Percentiles rank a stretch among this genome's conserved stretches.
These are phyloP conservation scores for Clamator glandarius DNA, from an alignment of 2,797 vertebrate genomes.

Conservation along the genomic window DNA sequence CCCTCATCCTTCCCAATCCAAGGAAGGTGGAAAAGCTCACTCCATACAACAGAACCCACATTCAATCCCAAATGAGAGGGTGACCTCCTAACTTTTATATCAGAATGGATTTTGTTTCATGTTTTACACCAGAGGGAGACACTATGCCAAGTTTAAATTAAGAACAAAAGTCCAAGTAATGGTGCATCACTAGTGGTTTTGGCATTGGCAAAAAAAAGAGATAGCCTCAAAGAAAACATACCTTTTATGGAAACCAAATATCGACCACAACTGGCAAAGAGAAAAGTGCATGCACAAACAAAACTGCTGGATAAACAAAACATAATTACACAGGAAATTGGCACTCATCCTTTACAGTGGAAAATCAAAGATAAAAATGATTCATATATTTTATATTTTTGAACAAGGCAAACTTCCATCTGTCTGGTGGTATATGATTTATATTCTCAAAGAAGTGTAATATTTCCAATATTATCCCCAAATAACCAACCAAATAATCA, in stretches of 20 bases:
- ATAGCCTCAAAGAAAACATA: slow-evolving; percentile 89
- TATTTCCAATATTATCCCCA: slow-evolving; percentile 76
- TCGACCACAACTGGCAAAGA: slow-evolving; percentile 82
- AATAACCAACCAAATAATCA: slow-evolving; percentile 71
- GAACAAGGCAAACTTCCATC: slow-evolving; percentile 71
- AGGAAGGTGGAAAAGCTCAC: slow-evolving; percentile 32
- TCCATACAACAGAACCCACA: neutral
- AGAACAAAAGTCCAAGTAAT: slow-evolving; percentile 87
- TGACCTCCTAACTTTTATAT: slow-evolving; percentile 74
- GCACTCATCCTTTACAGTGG: slow-evolving; percentile 79
- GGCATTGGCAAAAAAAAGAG: slow-evolving; percentile 72
- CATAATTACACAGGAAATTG: slow-evolving; percentile 82
- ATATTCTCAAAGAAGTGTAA: slow-evolving; percentile 71
- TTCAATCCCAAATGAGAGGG: slow-evolving; percentile 61
- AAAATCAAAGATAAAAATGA: slow-evolving; percentile 83
- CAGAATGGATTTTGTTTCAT: slow-evolving; percentile 78
- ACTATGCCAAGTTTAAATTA: slow-evolving; percentile 89
- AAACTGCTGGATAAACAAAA: slow-evolving; percentile 90
- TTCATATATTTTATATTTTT: slow-evolving; percentile 78
- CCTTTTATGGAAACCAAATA: slow-evolving; percentile 93
- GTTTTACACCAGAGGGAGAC: slow-evolving; percentile 77
- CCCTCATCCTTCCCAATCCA: neutral
- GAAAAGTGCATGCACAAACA: slow-evolving; percentile 88
- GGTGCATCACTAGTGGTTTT: slow-evolving; percentile 91
- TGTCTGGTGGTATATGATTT: slow-evolving; percentile 71